Evolutionary conservation across 2,888 invertebrate species (phyloP).

Genomic region (Oeneis ivallda): DNA sequence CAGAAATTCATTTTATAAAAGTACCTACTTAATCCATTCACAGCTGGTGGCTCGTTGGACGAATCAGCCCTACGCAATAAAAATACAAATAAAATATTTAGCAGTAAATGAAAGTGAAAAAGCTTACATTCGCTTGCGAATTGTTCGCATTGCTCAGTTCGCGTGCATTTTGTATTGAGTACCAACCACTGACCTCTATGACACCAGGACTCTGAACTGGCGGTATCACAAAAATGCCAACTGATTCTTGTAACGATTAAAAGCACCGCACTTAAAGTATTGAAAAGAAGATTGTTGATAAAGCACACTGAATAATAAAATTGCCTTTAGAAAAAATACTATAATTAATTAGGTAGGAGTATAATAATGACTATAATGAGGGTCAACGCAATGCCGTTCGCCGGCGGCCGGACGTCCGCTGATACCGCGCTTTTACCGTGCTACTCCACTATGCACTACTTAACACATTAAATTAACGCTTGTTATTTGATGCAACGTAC

Average conservation of each 20-base stretch:
- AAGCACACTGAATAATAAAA: too few relatives aligned
- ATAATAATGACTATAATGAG: conserved; percentile 29
- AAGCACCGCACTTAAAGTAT: too few relatives aligned
- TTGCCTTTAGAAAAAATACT: too few relatives aligned
- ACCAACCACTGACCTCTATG: too few relatives aligned
- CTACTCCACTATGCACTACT: conserved; percentile 19
- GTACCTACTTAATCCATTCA: conserved; percentile 76
- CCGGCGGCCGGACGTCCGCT: conserved; percentile 44
- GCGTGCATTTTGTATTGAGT: conserved; percentile 12
- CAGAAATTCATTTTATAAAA: too few relatives aligned
- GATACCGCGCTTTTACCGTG: conserved; percentile 46
- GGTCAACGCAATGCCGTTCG: conserved; percentile 46
- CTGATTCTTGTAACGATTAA: too few relatives aligned
- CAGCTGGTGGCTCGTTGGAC: conserved; percentile 72
- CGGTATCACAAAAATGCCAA: too few relatives aligned
- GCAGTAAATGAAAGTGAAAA: conserved; percentile 44
- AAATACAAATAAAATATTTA: conserved; percentile 57
- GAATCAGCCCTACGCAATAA: conserved; percentile 78
- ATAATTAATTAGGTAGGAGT: not conserved
- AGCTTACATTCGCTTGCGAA: conserved; percentile 17
- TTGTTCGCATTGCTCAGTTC: conserved; percentile 43
- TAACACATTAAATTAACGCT: not conserved
- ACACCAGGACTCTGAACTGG: too few relatives aligned
- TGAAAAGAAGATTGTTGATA: too few relatives aligned
- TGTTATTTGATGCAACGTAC: not conserved